phyloP scores from a whole-genome alignment of 2,888 invertebrate genomes.

The Melikaiella ostensackeni region DNA sequence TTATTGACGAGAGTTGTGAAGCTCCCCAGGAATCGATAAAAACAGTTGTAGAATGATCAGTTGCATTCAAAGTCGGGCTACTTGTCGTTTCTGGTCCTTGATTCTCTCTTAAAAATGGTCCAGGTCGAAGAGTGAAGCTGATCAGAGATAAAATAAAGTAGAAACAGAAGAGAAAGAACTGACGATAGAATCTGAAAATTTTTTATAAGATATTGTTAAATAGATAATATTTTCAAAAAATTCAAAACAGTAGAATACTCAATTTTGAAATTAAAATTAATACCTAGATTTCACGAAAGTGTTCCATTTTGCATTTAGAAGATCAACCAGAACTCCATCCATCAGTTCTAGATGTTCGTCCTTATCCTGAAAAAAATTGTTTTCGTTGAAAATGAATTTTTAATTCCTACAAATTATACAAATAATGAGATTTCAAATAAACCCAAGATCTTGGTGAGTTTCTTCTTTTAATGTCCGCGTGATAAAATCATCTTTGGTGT shows the following conservation, averaged over 20 bases:
- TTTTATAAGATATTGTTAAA: neutral
- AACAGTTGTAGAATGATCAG: conserved; percentile 48
- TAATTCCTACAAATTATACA: no score
- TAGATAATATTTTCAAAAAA: neutral
- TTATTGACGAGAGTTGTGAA: conserved; percentile 57
- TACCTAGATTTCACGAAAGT: conserved; percentile 92
- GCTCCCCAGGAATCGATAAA: conserved; percentile 55
- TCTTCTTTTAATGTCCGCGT: no score
- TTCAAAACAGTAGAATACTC: neutral
- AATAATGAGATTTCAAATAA: no score
- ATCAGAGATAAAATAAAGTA: conserved; percentile 94
- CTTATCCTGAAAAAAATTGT: conserved; percentile 85
- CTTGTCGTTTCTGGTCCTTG: conserved; percentile 41
- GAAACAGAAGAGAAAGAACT: conserved; percentile 92
- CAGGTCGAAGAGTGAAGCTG: conserved; percentile 94
- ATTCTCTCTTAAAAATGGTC: conserved; percentile 78
- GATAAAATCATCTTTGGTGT: neutral
- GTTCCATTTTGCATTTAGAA: conserved; percentile 98
- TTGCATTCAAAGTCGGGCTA: conserved; percentile 42
- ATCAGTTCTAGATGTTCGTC: conserved; percentile 96
- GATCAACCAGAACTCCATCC: conserved; percentile 95
- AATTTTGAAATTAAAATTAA: conserved; percentile 15
- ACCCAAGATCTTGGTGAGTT: no score
- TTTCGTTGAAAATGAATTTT: neutral
- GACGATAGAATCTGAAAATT: conserved; percentile 89